Percentiles rank a stretch among this genome's conserved stretches.
phyloP scores from a whole-genome alignment of 1,140 invertebrate genomes.

The Diorhabda carinulata region DNA sequence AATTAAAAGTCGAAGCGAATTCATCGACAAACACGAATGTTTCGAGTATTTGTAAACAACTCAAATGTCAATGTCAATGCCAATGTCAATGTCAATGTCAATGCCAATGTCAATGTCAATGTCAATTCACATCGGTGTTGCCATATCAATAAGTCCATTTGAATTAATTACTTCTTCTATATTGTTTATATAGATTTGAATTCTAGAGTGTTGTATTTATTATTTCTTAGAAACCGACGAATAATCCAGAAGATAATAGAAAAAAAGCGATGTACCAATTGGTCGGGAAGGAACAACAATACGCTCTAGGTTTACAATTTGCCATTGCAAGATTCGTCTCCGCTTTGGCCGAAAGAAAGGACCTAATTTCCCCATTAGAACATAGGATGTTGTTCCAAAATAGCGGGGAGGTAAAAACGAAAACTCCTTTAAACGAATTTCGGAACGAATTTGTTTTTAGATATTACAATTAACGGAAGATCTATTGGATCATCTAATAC shows the following conservation, averaged over 20 bases:
- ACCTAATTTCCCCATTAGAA: slow-evolving; percentile 68
- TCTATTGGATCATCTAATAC: slow-evolving; percentile 68
- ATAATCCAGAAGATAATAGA: slow-evolving; percentile 51
- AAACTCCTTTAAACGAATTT: background rate
- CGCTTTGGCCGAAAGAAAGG: slow-evolving; percentile 66
- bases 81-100: no score
- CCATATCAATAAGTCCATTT: no score
- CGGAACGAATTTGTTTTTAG: slow-evolving; percentile 40
- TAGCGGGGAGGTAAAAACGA: slow-evolving; percentile 63
- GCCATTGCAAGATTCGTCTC: slow-evolving; percentile 69
- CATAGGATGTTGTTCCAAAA: slow-evolving; percentile 78
- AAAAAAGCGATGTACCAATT: slow-evolving; percentile 58
- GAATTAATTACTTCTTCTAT: no score
- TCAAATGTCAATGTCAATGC: no score
- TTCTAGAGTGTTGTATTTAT: no score
- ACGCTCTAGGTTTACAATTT: slow-evolving; percentile 68
- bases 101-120: no score
- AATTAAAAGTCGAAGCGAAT: no score
- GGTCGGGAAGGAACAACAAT: slow-evolving; percentile 66
- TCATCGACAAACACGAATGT: no score
- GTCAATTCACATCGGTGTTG: no score
- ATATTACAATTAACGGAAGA: slow-evolving; percentile 74
- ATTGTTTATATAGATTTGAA: no score
- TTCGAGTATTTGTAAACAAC: no score
- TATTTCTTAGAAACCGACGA: slow-evolving; percentile 41